phyloP scores from a whole-genome alignment of 2,888 invertebrate genomes.

The Cephus pygmeus region DNA sequence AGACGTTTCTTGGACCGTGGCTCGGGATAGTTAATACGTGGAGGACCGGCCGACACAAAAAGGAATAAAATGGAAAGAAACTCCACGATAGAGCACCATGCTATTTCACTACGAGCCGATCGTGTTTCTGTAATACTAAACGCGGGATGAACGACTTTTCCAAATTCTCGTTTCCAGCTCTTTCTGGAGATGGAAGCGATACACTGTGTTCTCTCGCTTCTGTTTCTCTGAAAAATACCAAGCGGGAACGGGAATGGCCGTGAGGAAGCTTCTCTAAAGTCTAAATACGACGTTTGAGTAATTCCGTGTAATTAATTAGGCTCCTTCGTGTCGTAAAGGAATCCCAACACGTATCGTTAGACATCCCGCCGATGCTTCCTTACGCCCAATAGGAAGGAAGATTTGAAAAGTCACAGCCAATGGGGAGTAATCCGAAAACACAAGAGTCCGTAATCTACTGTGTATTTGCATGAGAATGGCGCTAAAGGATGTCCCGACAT shows the following conservation, averaged over 20 bases:
- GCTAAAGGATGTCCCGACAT: slow-evolving; percentile 58
- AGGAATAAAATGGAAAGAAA: background rate
- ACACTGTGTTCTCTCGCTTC: background rate
- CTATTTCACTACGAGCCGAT: background rate
- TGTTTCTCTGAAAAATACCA: background rate
- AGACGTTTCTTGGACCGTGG: background rate
- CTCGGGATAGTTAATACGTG: background rate
- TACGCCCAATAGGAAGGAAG: slow-evolving; percentile 14
- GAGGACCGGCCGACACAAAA: background rate
- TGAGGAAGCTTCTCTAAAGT: background rate
- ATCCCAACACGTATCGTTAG: background rate
- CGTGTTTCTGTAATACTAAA: background rate
- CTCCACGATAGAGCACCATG: background rate
- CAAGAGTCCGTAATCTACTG: slow-evolving; percentile 57
- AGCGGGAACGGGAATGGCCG: background rate
- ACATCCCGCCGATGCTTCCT: background rate
- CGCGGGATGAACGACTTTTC: background rate
- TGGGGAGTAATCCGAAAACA: slow-evolving; percentile 53
- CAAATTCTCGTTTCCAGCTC: background rate
- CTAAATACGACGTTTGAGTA: slow-evolving; percentile 10
- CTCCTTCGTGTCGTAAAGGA: slow-evolving; percentile 6
- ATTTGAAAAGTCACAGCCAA: slow-evolving; percentile 45
- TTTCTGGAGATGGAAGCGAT: background rate
- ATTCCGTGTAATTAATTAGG: slow-evolving; percentile 20
- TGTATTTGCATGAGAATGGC: slow-evolving; percentile 59